A percentile compares a stretch with the other conserved stretches of the same genome.
phyloP scores from a whole-genome alignment of 2,113 vertebrate species.

The Laticauda colubrina region DNA sequence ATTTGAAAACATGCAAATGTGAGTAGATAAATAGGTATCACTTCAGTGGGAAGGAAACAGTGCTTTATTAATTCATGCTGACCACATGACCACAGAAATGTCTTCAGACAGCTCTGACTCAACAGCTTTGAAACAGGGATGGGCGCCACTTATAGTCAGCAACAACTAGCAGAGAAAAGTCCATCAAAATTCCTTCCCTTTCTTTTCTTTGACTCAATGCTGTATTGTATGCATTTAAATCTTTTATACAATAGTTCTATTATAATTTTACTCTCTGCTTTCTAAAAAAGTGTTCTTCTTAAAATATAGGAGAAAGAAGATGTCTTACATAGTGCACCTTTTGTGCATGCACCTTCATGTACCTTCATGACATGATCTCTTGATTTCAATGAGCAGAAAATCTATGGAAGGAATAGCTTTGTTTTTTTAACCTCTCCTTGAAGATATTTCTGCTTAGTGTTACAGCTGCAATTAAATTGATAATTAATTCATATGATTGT shows the following conservation, averaged over 20 bases:
- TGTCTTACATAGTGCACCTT: background rate
- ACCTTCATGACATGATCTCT: background rate
- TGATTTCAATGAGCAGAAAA: background rate
- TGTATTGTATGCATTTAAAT: background rate
- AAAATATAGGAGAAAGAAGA: background rate
- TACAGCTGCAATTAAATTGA: conserved; percentile 1
- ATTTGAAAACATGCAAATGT: background rate
- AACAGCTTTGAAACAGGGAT: background rate
- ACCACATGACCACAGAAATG: background rate
- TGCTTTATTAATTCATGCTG: background rate
- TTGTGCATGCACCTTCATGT: no score
- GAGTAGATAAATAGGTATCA: background rate
- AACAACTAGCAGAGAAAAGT: background rate
- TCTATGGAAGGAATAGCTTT: background rate
- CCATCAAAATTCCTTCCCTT: background rate
- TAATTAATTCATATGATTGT: conserved; percentile 3
- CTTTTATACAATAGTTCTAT: background rate
- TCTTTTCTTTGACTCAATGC: background rate
- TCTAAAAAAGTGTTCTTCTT: background rate
- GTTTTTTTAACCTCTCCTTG: background rate
- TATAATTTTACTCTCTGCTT: background rate
- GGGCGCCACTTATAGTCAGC: background rate
- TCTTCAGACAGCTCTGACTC: background rate
- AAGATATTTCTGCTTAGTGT: background rate
- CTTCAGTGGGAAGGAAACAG: background rate